A percentile compares a stretch with the other conserved stretches of the same genome.
Conservation (phyloP, 2,113 vertebrate genomes). For the Craseonycteris thonglongyai region DNA sequence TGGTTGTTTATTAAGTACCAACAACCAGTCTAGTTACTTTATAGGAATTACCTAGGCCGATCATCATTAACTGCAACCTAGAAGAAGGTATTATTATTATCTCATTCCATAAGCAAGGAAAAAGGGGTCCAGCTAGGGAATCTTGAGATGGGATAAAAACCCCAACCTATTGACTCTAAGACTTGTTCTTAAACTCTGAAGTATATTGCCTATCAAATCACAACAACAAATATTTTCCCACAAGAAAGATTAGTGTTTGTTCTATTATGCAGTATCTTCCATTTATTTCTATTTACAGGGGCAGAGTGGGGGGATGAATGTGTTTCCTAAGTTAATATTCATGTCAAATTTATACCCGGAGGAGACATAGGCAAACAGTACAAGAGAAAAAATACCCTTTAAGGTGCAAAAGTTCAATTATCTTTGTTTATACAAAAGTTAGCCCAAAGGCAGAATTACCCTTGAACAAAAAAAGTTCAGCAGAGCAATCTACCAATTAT, state of each 20-base stretch:
- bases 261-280: neutral
- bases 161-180: neutral
- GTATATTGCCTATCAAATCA: neutral
- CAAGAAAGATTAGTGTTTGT: neutral
- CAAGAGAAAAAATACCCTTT: constrained; percentile 44
- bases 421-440: constrained; percentile 61
- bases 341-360: constrained; percentile 11
- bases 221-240: neutral
- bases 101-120: neutral
- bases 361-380: constrained; percentile 18
- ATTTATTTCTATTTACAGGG: constrained; percentile 12
- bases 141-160: neutral
- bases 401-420: constrained; percentile 59
- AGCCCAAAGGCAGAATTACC: constrained; percentile 44
- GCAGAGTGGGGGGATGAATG: constrained; percentile 9
- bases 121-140: neutral
- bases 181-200: neutral
- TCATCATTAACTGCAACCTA: neutral
- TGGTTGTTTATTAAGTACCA: neutral
- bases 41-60: neutral
- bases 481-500: constrained; percentile 22
- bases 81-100: neutral
- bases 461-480: constrained; percentile 24
- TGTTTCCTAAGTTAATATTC: constrained; percentile 34
- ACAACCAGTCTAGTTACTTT: neutral